Conservation (phyloP, 1,140 invertebrate genomes). For the Drosophila equinoxialis region DNA sequence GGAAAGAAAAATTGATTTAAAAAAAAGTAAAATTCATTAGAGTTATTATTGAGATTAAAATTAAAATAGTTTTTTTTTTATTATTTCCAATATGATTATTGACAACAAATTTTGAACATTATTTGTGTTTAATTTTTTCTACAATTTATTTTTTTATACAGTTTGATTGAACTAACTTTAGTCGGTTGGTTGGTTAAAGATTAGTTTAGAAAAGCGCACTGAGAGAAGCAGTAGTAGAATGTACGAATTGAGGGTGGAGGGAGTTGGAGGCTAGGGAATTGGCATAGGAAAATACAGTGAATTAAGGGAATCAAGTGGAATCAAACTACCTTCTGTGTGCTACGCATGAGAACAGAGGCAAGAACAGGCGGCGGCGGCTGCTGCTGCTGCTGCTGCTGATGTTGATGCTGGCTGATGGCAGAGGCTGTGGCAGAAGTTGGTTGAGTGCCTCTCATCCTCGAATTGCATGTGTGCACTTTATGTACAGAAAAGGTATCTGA, state of each 20-base stretch:
- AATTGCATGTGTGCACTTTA: conserved; percentile 27
- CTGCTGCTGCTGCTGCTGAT: conserved; percentile 23
- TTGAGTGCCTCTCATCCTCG: conserved; percentile 27
- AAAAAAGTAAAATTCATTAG: conserved; percentile 49
- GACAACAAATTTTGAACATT: conserved; percentile 52
- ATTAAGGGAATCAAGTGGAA: conserved; percentile 34
- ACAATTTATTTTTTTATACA: conserved; percentile 49
- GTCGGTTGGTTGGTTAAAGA: conserved; percentile 61
- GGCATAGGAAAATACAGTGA: not conserved
- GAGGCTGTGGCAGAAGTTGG: conserved; percentile 31
- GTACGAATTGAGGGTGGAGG: conserved; percentile 30
- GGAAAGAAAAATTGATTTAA: conserved; percentile 14
- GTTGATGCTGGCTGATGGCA: not conserved
- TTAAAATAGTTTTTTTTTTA: conserved; percentile 48
- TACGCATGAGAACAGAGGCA: conserved; percentile 42
- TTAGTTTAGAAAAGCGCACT: conserved; percentile 72
- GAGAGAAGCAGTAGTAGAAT: conserved; percentile 43
- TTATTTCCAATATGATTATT: conserved; percentile 68
- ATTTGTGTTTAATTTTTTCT: conserved; percentile 43
- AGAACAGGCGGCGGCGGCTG: conserved; percentile 46
- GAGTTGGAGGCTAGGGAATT: not conserved
- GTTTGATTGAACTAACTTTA: conserved; percentile 54
- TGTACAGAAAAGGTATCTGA: conserved; percentile 41
- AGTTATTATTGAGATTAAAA: conserved; percentile 57
- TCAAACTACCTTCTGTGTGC: conserved; percentile 56